These are phyloP conservation scores for Pachyramphus minor DNA, from an alignment of 2,113 vertebrate species.

Conservation along the genomic window DNA sequence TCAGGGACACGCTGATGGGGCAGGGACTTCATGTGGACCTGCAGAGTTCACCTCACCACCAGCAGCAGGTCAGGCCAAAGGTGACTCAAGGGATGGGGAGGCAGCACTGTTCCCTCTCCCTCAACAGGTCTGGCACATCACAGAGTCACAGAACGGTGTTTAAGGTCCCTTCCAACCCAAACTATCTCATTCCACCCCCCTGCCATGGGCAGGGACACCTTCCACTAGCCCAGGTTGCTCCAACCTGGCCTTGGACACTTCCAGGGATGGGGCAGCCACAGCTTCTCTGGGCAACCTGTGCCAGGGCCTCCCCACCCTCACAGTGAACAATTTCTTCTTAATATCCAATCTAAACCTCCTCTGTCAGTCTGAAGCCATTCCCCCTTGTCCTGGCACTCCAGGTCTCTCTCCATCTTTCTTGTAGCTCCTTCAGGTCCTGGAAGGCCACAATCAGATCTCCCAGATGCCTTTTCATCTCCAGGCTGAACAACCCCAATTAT, in stretches of 20 bases:
- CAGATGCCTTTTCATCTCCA: background rate
- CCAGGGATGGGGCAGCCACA: background rate
- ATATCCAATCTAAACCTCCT: background rate
- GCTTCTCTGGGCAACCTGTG: background rate
- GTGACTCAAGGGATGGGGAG: background rate
- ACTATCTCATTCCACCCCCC: background rate
- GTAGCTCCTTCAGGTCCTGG: background rate
- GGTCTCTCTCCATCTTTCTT: background rate
- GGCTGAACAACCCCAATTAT: background rate
- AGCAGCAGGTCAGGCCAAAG: background rate
- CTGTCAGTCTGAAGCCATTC: background rate
- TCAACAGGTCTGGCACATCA: background rate
- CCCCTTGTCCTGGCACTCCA: background rate
- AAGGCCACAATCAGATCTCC: background rate
- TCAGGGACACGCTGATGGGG: accelerated
- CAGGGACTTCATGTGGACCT: accelerated
- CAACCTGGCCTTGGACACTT: background rate
- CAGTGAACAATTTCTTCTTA: background rate
- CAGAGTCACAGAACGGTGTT: background rate
- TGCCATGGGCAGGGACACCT: background rate
- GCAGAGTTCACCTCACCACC: background rate
- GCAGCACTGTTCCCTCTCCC: too few relatives aligned
- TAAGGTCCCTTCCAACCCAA: too few relatives aligned
- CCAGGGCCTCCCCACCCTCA: background rate
- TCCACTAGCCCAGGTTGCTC: background rate